These are phyloP conservation scores for Salticus scenicus DNA, from an alignment of 2,888 invertebrate species.

Conservation along the genomic window DNA sequence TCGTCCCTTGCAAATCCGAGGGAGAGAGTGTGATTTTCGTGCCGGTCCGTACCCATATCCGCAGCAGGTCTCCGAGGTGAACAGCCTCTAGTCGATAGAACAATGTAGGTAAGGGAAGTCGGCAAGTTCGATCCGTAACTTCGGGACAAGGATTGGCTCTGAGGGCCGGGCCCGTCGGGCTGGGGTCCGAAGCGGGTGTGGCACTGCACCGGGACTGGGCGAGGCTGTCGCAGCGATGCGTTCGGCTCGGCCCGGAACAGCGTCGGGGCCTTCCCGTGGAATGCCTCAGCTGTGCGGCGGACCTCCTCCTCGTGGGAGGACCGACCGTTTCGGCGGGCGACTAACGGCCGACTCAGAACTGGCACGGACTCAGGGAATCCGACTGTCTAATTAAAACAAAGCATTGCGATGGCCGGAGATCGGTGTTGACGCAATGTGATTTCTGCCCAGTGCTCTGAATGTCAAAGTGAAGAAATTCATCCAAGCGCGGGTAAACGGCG, in stretches of 20 bases:
- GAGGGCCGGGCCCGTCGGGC: conserved; percentile 81
- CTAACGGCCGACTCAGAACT: conserved; percentile 74
- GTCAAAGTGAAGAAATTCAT: conserved; percentile 77
- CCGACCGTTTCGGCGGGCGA: conserved; percentile 68
- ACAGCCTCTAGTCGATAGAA: conserved; percentile 82
- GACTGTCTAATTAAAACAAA: conserved; percentile 79
- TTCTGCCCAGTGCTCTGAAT: conserved; percentile 78
- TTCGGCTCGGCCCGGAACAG: conserved; percentile 72
- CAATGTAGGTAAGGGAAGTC: conserved; percentile 83
- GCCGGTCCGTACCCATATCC: conserved; percentile 78
- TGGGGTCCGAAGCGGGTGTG: conserved; percentile 78
- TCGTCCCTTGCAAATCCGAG: conserved; percentile 71
- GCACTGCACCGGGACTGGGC: conserved; percentile 73
- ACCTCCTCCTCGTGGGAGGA: no score
- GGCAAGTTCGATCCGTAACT: conserved; percentile 80
- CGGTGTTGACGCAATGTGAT: conserved; percentile 77
- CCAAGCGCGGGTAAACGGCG: conserved; percentile 77
- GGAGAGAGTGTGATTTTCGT: conserved; percentile 68
- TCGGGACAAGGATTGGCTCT: conserved; percentile 85
- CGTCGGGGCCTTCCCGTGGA: conserved; percentile 74
- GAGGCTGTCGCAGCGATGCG: conserved; percentile 67
- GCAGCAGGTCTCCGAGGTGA: conserved; percentile 86
- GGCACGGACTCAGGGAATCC: conserved; percentile 77
- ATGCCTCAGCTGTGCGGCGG: conserved; percentile 73
- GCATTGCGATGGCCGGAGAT: conserved; percentile 75